Base-by-base conservation (phyloP, 2,888 invertebrate species). In the Anagyrus pseudococci region DNA sequence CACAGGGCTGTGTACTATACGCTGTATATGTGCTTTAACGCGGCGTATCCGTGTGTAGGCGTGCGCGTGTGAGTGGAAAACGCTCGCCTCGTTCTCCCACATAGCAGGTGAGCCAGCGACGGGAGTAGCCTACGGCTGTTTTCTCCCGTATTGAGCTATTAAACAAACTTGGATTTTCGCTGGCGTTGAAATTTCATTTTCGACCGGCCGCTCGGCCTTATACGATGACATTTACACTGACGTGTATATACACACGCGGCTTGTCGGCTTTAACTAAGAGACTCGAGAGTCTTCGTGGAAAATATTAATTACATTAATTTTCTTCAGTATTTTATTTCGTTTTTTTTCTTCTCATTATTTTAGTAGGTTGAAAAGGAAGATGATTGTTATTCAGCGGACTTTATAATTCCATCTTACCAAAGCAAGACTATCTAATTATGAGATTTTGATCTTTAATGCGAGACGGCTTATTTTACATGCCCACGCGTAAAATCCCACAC, bases 51-150 rank as follows among this genome's bases (percentile, higher is more conserved):
- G n/a, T n/a, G n/a, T n/a, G n/a, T n/a, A n/a, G n/a, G n/a, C 70
- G 70, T 67, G 56, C 57, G 53, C 67, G 70, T 61, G 58, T 64
- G 68, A 70, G 68, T 70, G 10, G 53, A 48, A 59, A 56, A 50
- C 41, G 15, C 22, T 25, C 40, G 41, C 33, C 25, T 40, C 40
- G 13, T 29, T n/a, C 19, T 33, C 22, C n/a, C 52, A 13, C 43
- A 15, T 17, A 41, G 19, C 63, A 64, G 58, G 63, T 64, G 58
- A 59, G 58, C 54, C 41, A 47, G 23, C 37, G 23, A 26, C 22
- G 25, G 26, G 33, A n/a, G 17, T 17, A 17, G 10, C 15, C 59
- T 8, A 3, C 43, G 6, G 23, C 23, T 17, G 15, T 23, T 52
- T 48, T 33, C 33, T 4, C 50, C 13, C 22, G 19, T 41, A 64